phyloP scores from a whole-genome alignment of 2,797 vertebrate genomes.

The Delichon dasypus region DNA sequence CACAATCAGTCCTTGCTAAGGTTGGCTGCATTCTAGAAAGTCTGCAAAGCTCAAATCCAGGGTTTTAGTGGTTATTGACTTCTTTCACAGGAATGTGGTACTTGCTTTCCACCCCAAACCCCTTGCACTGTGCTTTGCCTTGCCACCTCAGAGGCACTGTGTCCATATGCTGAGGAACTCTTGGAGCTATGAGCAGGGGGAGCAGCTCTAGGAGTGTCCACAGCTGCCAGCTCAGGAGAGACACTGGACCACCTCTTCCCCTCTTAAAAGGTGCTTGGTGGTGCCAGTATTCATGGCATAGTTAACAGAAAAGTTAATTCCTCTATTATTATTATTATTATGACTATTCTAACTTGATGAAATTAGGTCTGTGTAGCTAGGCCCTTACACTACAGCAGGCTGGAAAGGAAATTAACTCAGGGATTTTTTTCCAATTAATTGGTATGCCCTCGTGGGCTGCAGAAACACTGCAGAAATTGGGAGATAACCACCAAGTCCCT shows the following conservation, averaged over 20 bases:
- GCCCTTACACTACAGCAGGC: constrained; percentile 53
- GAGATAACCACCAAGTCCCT: constrained; percentile 42
- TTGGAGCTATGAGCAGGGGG: not conserved
- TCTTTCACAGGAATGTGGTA: not conserved
- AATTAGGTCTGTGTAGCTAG: constrained; percentile 68
- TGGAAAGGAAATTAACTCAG: constrained; percentile 71
- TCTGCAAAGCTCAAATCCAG: not conserved
- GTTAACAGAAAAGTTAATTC: not conserved
- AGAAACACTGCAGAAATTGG: constrained; percentile 52
- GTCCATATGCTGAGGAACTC: not conserved
- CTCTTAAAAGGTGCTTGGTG: not conserved
- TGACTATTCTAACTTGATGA: constrained; percentile 50
- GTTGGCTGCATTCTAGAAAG: not conserved
- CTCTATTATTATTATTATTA: not conserved
- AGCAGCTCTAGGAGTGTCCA: not conserved
- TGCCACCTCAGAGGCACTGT: not conserved
- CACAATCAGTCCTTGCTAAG: not conserved
- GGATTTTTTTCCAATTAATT: constrained; percentile 74
- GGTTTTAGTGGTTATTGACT: not conserved
- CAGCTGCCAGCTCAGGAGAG: not conserved
- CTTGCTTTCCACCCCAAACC: not conserved
- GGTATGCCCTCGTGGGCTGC: constrained; percentile 55
- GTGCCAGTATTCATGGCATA: not conserved
- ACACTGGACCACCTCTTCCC: not conserved
- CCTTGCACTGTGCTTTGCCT: not conserved